Evolutionary conservation across 2,888 invertebrate genomes (phyloP).

Genomic region (Megastigmus dorsalis): DNA sequence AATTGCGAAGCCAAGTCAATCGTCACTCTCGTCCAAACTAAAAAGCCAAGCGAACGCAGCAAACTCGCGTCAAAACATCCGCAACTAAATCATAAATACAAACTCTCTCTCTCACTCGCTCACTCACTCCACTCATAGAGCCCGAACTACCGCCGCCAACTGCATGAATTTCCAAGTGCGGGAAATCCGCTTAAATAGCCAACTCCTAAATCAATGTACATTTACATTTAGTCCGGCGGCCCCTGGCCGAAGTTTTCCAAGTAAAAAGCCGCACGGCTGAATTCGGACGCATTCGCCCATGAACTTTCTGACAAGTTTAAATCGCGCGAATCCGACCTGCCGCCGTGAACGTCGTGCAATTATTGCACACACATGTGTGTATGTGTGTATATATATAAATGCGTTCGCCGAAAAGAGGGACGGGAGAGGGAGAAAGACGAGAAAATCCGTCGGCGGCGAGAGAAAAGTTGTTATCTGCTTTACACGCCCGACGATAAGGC

Average conservation of each 20-base stretch:
- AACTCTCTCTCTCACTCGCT: background rate
- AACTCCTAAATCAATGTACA: slow-evolving; percentile 47
- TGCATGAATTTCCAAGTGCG: slow-evolving; percentile 39
- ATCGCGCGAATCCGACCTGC: slow-evolving; percentile 66
- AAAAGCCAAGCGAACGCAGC: too few species aligned
- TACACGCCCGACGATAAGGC: slow-evolving; percentile 70
- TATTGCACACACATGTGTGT: slow-evolving; percentile 7
- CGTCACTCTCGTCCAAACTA: too few species aligned
- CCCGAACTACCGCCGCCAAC: background rate
- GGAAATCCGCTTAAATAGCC: slow-evolving; percentile 40
- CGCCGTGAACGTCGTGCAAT: slow-evolving; percentile 51
- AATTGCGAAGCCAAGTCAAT: too few species aligned
- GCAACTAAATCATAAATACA: slow-evolving; percentile 27
- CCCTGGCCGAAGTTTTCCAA: slow-evolving; percentile 19
- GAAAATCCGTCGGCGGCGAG: slow-evolving; percentile 58
- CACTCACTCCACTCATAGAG: background rate
- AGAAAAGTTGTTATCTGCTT: slow-evolving; percentile 73
- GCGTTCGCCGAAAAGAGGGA: too few species aligned
- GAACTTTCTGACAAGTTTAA: slow-evolving; percentile 73
- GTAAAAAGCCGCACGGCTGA: slow-evolving; percentile 51
- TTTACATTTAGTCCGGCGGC: slow-evolving; percentile 37
- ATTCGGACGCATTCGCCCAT: slow-evolving; percentile 69
- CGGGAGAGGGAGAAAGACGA: too few species aligned
- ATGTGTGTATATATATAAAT: background rate
- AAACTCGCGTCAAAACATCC: too few species aligned